A percentile compares a stretch with the other conserved stretches of the same genome.
These are phyloP conservation scores for Folsomia candida DNA, from an alignment of 2,888 invertebrate species.

Conservation along the genomic window DNA sequence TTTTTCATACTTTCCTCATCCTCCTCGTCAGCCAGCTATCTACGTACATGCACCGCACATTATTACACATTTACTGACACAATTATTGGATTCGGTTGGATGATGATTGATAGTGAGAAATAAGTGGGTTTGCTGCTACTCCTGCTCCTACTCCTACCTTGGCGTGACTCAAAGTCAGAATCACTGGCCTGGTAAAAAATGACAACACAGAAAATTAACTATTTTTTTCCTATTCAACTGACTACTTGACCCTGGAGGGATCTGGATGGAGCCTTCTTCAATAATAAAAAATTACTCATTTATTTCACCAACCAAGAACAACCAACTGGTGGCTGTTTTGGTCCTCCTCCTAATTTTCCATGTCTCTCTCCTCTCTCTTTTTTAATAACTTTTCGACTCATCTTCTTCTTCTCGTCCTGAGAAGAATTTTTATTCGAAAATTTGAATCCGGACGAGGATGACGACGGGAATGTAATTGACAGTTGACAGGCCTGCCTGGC, in stretches of 20 bases:
- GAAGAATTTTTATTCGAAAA: constrained; percentile 1
- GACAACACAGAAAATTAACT: constrained; percentile 48
- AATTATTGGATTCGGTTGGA: constrained; percentile 11
- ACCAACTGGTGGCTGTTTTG: too few relatives aligned
- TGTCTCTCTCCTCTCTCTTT: neutral
- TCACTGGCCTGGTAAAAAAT: constrained; percentile 43
- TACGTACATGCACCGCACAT: neutral
- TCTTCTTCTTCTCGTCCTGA: too few relatives aligned
- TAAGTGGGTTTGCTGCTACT: constrained; percentile 33
- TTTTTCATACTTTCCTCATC: too few relatives aligned
- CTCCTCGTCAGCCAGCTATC: too few relatives aligned
- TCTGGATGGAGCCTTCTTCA: constrained; percentile 27
- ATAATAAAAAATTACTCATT: constrained; percentile 21
- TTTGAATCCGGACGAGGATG: constrained; percentile 2
- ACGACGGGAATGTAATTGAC: constrained; percentile 24
- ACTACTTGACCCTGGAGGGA: constrained; percentile 38
- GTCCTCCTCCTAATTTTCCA: constrained; percentile 2
- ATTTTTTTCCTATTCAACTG: neutral
- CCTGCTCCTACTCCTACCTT: neutral
- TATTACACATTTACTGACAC: neutral
- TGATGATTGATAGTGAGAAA: constrained; percentile 50
- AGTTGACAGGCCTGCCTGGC: constrained; percentile 20
- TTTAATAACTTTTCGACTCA: neutral
- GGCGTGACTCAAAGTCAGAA: constrained; percentile 25
- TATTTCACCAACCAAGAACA: too few relatives aligned